Evolutionary conservation across 2,113 vertebrate species (phyloP).

Genomic region (Propithecus coquereli): DNA sequence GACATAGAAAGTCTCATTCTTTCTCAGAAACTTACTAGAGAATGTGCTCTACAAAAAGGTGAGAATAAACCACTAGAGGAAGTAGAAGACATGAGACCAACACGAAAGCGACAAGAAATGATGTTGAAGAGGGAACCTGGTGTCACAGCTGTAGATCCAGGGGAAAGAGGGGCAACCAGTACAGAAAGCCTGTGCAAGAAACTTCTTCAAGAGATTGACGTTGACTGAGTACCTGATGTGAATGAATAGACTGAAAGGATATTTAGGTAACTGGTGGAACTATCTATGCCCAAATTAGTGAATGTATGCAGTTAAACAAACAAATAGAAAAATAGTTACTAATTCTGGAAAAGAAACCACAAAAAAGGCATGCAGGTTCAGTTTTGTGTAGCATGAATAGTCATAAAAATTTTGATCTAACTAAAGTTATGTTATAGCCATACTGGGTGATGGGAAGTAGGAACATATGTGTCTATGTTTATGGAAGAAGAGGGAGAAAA

Average conservation of each 20-base stretch:
- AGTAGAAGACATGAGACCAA: background rate
- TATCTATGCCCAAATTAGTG: background rate
- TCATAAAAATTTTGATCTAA: background rate
- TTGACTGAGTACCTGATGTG: background rate
- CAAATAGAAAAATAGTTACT: background rate
- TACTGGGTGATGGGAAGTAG: background rate
- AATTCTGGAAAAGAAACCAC: background rate
- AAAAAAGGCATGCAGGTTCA: background rate
- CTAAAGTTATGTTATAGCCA: background rate
- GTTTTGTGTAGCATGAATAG: background rate
- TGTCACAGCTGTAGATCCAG: background rate
- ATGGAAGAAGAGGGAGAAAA: background rate
- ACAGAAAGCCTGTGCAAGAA: background rate
- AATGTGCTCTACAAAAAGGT: background rate
- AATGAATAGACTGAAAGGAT: background rate
- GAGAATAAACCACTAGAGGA: background rate
- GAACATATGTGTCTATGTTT: background rate
- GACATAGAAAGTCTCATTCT: background rate
- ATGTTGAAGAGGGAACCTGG: background rate
- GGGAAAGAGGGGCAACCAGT: too few relatives aligned
- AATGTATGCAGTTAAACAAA: background rate
- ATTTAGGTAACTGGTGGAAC: background rate
- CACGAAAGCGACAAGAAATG: background rate
- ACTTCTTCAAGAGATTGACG: background rate
- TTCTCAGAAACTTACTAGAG: background rate